A percentile compares a stretch with the other conserved stretches of the same genome.
These are phyloP conservation scores for Tribolium freemani DNA, from an alignment of 2,888 invertebrate genomes.

Conservation along the genomic window DNA sequence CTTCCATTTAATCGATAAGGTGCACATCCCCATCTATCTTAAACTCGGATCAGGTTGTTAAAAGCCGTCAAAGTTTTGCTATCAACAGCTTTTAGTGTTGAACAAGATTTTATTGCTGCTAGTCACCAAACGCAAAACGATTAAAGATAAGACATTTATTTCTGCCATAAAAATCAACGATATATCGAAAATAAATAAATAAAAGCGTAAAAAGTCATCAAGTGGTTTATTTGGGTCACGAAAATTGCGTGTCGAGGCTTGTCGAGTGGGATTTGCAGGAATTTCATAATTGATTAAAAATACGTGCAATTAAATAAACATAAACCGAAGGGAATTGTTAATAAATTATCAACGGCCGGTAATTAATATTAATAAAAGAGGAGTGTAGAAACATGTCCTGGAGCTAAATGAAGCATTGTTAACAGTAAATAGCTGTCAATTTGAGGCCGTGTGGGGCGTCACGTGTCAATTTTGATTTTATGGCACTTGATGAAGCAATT, in stretches of 20 bases:
- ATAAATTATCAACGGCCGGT: background rate
- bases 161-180: background rate
- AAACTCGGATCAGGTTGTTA: background rate
- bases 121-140: background rate
- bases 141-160: background rate
- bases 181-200: background rate
- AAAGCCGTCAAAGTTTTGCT: background rate
- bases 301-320: background rate
- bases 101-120: background rate
- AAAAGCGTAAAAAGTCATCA: slow-evolving; percentile 55
- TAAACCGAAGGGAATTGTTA: background rate
- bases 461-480: background rate
- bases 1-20: background rate
- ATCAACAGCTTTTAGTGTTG: background rate
- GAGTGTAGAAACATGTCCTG: background rate
- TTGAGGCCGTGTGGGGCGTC: background rate
- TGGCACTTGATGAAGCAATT: background rate
- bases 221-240: slow-evolving; percentile 59
- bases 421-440: background rate
- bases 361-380: background rate
- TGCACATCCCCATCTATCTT: background rate
- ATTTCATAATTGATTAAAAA: background rate
- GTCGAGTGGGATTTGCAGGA: background rate
- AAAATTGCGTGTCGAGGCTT: slow-evolving; percentile 51
- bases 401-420: background rate